Evolutionary conservation across 2,888 invertebrate species (phyloP), one percentile per base, ranked within the genome.

Genomic region (Standfussiana lucernea): DNA sequence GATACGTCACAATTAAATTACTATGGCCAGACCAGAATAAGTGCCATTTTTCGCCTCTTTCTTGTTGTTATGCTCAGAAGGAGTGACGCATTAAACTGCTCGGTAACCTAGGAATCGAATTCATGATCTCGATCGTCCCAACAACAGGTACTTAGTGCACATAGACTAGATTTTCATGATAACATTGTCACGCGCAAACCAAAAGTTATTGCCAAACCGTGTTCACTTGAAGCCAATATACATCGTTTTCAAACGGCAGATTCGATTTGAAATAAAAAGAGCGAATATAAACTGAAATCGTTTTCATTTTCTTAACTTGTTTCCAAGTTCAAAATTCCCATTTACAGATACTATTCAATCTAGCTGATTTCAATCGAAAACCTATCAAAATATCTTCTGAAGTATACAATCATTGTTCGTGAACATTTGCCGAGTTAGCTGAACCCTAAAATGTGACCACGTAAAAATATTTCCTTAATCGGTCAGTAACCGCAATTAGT

Each of bases 401-500:
- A 68, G 53, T 62, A 50, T 66, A 24, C 13, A 79, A 45, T 74
- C 61, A 82, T 35, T 65, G 28, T 74, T 59, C 56, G 59, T 67
- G 62, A 85, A 70, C 10, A 64, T 61, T 59, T 4, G 13, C 37
- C 35, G 15, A 53, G 28, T n/a, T 53, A 67, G 50, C 21, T 76
- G 24, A 53, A 68, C 24, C 56, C 50, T 47, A 32, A 86, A 85
- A 75, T 66, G 59, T 64, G 45, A 50, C 28, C 59, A 64, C 47
- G 56, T 80, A 67, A 75, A 77, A 69, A 65, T 56, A 72, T 85
- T 80, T 68, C 56, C 15, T 73, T 65, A 67, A 83, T 77, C 70
- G 79, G 75, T 70, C 70, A 75, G 76, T 75, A 50, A 79, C 73
- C 75, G 61, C 71, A 78, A 79, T 86, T 80, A 86, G 61, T 75